A percentile compares a stretch with the other conserved stretches of the same genome.
These are phyloP conservation scores for Heteromormyrus szaboi DNA, from an alignment of 2,797 vertebrate species.

Conservation along the genomic window DNA sequence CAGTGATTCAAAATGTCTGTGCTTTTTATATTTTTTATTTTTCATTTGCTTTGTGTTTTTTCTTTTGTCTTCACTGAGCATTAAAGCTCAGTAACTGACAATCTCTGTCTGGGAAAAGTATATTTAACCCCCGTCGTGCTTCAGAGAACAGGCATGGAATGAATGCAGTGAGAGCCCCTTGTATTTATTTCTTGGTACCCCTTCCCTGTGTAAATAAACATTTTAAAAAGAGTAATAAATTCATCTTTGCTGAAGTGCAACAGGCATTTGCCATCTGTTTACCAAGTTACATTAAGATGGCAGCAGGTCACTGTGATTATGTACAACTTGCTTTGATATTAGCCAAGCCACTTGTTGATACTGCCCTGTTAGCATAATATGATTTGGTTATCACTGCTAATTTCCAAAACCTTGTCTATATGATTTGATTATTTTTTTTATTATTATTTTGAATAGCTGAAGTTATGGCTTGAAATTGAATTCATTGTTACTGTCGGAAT, in stretches of 20 bases:
- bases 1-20: slow-evolving; percentile 10
- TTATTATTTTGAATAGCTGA: not conserved
- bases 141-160: not conserved
- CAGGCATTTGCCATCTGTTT: not conserved
- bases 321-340: not conserved
- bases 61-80: not conserved
- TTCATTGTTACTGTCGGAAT: slow-evolving; percentile 2
- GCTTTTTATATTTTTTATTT: not conserved
- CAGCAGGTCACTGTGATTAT: not conserved
- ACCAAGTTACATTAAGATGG: slow-evolving; percentile 19
- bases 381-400: slow-evolving; percentile 23
- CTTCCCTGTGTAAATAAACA: slow-evolving; percentile 10
- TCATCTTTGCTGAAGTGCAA: not conserved
- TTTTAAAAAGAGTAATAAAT: not conserved
- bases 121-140: not conserved
- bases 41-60: not conserved
- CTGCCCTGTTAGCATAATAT: not conserved
- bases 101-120: not conserved
- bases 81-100: slow-evolving; percentile 10
- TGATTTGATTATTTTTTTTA: not conserved
- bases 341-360: not conserved
- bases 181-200: not conserved
- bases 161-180: not conserved
- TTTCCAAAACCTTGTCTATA: slow-evolving; percentile 18
- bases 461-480: slow-evolving; percentile 15